Base-by-base conservation (phyloP, 1,140 invertebrate genomes). In the Ceratina australensis region DNA sequence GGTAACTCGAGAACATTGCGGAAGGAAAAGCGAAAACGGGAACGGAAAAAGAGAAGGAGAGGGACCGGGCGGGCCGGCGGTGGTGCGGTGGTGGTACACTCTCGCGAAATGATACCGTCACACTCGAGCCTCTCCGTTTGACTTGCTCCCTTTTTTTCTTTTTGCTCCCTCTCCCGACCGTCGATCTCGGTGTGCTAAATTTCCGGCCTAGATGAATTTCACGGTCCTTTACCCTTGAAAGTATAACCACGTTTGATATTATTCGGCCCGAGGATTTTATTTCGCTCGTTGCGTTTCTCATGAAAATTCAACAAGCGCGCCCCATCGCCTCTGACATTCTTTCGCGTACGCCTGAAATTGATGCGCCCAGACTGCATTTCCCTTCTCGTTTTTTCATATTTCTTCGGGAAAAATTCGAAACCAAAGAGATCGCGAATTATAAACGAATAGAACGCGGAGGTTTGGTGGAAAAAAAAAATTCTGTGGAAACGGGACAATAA, bases 1-100 rank as follows among this genome's bases (percentile, higher is more conserved):
- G 72, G 75, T 71, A 71, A 80, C 78, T 50, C 28, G 52, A 80
- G 60, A 61, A 47, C 42, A 16, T 49, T 56, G 33, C 13, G 20
- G 20, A 60, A 49, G 33, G 5, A 33, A 47, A 63, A 49, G 20
- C 20, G 66, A n/a, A 56, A 54, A 7, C 5, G 5, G 22, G 54
- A 65, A 33, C 26, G 20, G 63, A 59, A 22, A 24, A 28, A 18
- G 15, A n/a, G 56, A 50, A 42, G 56, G 22, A 42, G 56, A 50
- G 16, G 22, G 20, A 12, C 8, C 12, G 16, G 33, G 33, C 33
- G n/a, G n/a, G n/a, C n/a, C 47, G 5, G 13, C 5, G 10, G 4
- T 2, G 20, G n/a, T n/a, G n/a, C n/a, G n/a, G n/a, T 5, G 56
- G n/a, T 52, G 65, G 26, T 63, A 49, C 49, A 28, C 28, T 54